These are phyloP conservation scores for Mirounga angustirostris DNA, from an alignment of 2,113 vertebrate genomes.

Conservation along the genomic window DNA sequence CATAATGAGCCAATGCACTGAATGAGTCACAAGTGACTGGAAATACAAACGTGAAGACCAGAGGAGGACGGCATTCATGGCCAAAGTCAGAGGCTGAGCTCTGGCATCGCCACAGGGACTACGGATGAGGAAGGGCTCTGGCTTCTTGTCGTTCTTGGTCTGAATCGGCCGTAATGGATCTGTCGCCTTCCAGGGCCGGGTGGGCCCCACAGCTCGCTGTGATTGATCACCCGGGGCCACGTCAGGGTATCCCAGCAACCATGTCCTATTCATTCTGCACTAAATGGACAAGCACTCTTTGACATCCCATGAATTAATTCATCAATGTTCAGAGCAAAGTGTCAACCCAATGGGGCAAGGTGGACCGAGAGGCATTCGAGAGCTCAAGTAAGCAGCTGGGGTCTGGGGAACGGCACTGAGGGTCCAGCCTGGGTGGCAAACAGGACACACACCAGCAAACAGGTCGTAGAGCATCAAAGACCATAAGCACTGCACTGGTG, in stretches of 20 bases:
- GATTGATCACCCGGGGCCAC: slow-evolving; percentile 67
- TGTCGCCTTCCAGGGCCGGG: slow-evolving; percentile 57
- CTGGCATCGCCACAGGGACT: not conserved
- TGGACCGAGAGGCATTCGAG: not conserved
- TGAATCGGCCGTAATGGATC: slow-evolving; percentile 60
- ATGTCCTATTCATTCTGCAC: slow-evolving; percentile 65
- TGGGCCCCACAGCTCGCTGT: not conserved
- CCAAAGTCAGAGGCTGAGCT: slow-evolving; percentile 34
- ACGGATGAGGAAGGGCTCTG: not conserved
- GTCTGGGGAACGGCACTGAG: not conserved
- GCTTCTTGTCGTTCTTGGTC: slow-evolving; percentile 45
- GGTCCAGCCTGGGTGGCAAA: not conserved
- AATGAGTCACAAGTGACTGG: not conserved
- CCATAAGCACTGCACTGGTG: accelerated
- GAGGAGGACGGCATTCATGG: not conserved
- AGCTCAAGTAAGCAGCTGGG: not conserved
- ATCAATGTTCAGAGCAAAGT: not conserved
- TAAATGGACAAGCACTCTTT: slow-evolving; percentile 70
- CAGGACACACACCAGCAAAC: not conserved
- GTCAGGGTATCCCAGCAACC: slow-evolving; percentile 55
- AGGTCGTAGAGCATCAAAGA: not conserved
- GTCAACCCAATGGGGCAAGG: not conserved
- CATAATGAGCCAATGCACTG: not conserved
- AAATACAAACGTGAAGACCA: not conserved
- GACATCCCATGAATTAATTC: slow-evolving; percentile 60